Conservation (phyloP, 2,888 invertebrate species). For the Ormyrus nitidulus region DNA sequence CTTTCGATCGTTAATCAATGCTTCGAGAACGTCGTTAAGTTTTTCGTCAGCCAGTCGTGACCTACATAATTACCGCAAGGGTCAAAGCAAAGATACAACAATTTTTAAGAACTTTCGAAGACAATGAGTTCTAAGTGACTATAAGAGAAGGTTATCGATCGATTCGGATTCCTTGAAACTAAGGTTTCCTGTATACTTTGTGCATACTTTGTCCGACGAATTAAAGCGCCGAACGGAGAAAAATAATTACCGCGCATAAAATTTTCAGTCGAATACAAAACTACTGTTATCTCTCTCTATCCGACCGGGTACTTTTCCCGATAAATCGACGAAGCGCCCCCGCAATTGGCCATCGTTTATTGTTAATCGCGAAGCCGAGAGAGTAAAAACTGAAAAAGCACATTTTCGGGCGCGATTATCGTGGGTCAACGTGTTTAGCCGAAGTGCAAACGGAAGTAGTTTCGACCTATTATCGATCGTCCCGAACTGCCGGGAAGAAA, state of each 20-base stretch:
- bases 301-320: too few relatives aligned
- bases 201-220: constrained; percentile 13
- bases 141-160: constrained; percentile 50
- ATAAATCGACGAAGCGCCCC: too few relatives aligned
- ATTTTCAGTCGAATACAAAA: neutral
- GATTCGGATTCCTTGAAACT: constrained; percentile 40
- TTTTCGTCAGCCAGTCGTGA: constrained; percentile 11
- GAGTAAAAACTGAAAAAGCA: too few relatives aligned
- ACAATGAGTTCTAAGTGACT: constrained; percentile 16
- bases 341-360: too few relatives aligned
- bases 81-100: constrained; percentile 18
- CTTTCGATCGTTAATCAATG: neutral
- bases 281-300: neutral
- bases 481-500: neutral
- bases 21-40: neutral
- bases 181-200: constrained; percentile 27
- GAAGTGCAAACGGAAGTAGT: constrained; percentile 14
- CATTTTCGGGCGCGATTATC: too few relatives aligned
- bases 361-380: too few relatives aligned
- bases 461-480: constrained; percentile 22
- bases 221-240: neutral
- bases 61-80: constrained; percentile 19
- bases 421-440: constrained; percentile 10
- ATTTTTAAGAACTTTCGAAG: constrained; percentile 27
- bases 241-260: neutral